Conservation (phyloP, 2,797 vertebrate species). For the Mormyrus proboscirostris region DNA sequence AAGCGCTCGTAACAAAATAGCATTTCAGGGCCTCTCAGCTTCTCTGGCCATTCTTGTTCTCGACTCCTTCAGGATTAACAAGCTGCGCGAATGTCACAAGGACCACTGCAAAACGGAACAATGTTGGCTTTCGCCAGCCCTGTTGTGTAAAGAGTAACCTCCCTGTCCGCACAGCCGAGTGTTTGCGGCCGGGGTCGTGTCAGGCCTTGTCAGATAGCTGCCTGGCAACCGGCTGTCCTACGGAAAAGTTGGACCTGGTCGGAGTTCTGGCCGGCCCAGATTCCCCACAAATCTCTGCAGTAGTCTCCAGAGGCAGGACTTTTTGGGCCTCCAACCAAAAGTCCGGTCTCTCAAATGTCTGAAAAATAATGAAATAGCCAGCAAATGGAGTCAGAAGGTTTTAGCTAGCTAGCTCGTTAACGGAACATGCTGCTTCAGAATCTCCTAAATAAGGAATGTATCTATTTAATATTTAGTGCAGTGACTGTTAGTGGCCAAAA, state of each 20-base stretch:
- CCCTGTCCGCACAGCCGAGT: neutral
- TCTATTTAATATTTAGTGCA: neutral
- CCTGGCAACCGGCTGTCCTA: neutral
- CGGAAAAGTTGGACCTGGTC: neutral
- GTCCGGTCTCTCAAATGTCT: neutral
- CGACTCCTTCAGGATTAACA: neutral
- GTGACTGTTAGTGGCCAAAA: neutral
- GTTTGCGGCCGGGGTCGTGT: neutral
- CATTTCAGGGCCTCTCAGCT: neutral
- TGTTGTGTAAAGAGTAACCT: neutral
- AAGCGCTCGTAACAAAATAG: neutral
- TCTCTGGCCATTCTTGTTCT: neutral
- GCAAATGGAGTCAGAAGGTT: neutral
- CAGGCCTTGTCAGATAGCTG: neutral
- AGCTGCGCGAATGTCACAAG: neutral
- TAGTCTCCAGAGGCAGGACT: neutral
- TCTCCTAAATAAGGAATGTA: neutral
- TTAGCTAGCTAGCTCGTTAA: neutral
- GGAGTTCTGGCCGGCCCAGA: neutral
- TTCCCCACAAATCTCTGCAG: neutral
- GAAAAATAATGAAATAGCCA: neutral
- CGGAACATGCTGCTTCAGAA: neutral
- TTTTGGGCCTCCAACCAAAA: neutral
- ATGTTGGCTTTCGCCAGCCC: neutral
- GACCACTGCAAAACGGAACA: neutral